phyloP scores from a whole-genome alignment of 2,113 vertebrate genomes.

The Phycodurus eques region DNA sequence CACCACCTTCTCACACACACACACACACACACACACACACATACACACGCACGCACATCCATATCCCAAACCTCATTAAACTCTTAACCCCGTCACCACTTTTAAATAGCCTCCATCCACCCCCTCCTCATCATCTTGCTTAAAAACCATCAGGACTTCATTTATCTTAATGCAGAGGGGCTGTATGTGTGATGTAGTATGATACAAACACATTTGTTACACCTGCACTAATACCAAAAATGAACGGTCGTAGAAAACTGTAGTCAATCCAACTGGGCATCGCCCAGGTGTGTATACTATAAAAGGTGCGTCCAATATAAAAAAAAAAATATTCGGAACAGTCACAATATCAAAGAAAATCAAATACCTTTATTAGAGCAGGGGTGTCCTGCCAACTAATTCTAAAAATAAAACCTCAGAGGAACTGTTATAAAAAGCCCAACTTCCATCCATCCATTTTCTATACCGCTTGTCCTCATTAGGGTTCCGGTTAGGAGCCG shows the following conservation, averaged over 20 bases:
- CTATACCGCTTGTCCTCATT: background rate
- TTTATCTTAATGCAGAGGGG: constrained; percentile 60
- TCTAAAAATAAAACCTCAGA: background rate
- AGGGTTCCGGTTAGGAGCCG: background rate
- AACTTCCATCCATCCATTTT: background rate
- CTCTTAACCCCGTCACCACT: constrained; percentile 45
- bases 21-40: constrained; percentile 41
- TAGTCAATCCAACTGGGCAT: too few species aligned
- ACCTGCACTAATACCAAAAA: background rate
- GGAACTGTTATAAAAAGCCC: constrained; percentile 1
- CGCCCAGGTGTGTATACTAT: too few species aligned
- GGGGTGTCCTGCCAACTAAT: background rate
- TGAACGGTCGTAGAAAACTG: too few species aligned
- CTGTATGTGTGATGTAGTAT: background rate
- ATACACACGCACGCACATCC: constrained; percentile 43
- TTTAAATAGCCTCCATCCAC: constrained; percentile 43
- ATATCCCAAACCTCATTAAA: constrained; percentile 62
- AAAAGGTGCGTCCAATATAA: too few species aligned
- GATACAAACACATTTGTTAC: background rate
- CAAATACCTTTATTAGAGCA: background rate
- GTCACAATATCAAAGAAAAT: background rate
- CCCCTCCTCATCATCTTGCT: constrained; percentile 29
- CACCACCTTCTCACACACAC: background rate
- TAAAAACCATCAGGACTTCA: constrained; percentile 40
- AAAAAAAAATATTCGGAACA: too few species aligned